These are phyloP conservation scores for Nasua narica DNA, from an alignment of 2,797 vertebrate genomes.

Conservation along the genomic window DNA sequence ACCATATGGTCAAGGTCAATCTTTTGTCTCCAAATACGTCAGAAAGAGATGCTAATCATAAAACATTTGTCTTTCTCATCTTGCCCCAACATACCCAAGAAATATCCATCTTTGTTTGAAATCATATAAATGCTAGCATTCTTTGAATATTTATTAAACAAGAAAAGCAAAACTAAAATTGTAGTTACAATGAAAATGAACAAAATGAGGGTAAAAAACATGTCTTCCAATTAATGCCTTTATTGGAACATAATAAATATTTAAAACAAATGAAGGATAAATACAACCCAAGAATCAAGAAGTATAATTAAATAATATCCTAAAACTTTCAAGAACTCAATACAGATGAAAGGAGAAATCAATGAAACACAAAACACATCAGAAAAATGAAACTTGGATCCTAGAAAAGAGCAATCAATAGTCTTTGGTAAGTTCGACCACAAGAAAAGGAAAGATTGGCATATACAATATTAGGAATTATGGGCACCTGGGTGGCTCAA, in stretches of 20 bases:
- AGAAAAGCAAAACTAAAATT: background rate
- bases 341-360: background rate
- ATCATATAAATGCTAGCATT: background rate
- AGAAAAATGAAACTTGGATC: background rate
- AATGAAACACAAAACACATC: background rate
- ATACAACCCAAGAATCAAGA: background rate
- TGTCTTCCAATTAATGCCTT: background rate
- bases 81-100: background rate
- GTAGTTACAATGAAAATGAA: background rate
- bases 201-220: background rate
- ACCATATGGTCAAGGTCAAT: background rate
- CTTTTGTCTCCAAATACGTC: background rate
- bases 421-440: background rate
- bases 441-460: background rate
- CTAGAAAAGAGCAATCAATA: background rate
- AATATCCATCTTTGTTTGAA: background rate
- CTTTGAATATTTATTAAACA: background rate
- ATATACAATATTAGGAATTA: background rate
- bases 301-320: background rate
- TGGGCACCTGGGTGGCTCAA: too few relatives aligned
- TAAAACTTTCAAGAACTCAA: background rate
- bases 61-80: background rate
- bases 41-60: background rate
- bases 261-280: background rate
- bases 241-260: background rate